phyloP scores from a whole-genome alignment of 2,888 invertebrate genomes.

The Parnassius apollo region DNA sequence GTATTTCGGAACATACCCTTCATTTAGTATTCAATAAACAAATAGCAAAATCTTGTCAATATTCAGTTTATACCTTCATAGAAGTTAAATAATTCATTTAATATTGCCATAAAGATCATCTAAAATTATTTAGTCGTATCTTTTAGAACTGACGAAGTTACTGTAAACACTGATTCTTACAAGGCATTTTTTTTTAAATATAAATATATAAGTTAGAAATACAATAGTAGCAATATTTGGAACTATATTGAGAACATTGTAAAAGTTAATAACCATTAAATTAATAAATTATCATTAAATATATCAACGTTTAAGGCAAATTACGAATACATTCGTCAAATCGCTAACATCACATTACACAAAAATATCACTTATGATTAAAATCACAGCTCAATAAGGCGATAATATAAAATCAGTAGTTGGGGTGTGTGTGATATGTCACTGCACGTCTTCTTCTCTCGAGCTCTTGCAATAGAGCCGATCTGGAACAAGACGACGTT shows the following conservation, averaged over 20 bases:
- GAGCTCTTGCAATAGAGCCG: conserved; percentile 88
- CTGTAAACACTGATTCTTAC: too few species aligned
- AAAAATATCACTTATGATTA: conserved; percentile 39
- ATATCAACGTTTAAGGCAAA: conserved; percentile 30
- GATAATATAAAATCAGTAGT: conserved; percentile 56
- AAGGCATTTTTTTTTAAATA: too few species aligned
- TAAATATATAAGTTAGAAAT: too few species aligned
- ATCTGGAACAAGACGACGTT: conserved; percentile 75
- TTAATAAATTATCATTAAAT: conserved; percentile 19
- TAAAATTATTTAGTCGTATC: too few species aligned
- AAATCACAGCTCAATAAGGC: conserved; percentile 74
- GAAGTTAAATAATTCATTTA: too few species aligned
- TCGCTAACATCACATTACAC: conserved; percentile 20
- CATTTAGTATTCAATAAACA: too few species aligned
- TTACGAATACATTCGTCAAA: conserved; percentile 11
- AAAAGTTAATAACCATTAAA: neutral
- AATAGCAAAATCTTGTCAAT: too few species aligned
- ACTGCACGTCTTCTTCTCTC: conserved; percentile 81
- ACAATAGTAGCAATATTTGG: too few species aligned
- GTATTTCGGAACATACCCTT: too few species aligned
- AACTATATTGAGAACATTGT: neutral
- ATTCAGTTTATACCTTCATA: too few species aligned
- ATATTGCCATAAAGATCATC: too few species aligned
- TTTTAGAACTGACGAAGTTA: too few species aligned
- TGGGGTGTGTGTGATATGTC: conserved; percentile 65